Evolutionary conservation across 2,797 vertebrate genomes (phyloP), one percentile per base, ranked within the genome.

Genomic region (Pantherophis alleghaniensis): DNA sequence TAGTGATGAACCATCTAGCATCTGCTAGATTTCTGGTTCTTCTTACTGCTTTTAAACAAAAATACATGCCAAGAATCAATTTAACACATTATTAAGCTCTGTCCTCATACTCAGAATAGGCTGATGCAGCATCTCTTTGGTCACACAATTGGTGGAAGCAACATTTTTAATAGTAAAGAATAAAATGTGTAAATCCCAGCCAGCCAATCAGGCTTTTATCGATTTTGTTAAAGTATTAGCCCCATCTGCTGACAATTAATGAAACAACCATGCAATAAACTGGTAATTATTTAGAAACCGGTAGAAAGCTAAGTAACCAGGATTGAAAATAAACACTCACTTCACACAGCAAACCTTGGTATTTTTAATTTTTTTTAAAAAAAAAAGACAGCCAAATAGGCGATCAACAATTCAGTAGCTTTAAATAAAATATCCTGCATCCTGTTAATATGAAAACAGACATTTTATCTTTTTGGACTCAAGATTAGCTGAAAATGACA

Each of bases 191-290:
- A 88, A 51, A 47, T 28, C 91, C 37, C 88, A 91, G 22, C 13
- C 57, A 53, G n/a, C 28, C 7, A 24, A 28, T 59, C n/a, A 13
- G 7, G 5, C 18, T 63, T 47, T 28, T 55, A 26, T 26, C 26
- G 2, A 42, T 11, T 66, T 51, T 13, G 7, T 32, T 91, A 93
- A 88, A 55, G 66, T 83, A 61, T 59, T 88, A 63, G 90, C 92
- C n/a, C 90, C 92, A 91, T 79, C 92, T 93, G 87, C 86, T 89
- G 92, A 91, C 92, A 91, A 56, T 89, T 91, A 91, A 42, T 79
- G 66, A 83, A 91, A 91, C 32, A 86, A 51, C 83, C 63, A 91
- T 11, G 12, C 22, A 28, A 60, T 47, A n/a, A 32, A 88, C 69
- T 90, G 51, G 2, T 55, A 13, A n/a, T 42, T 61, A 32, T 42